Evolutionary conservation across 1,140 invertebrate genomes (phyloP), one percentile per base, ranked within the genome.

Genomic region (Magallana angulata): DNA sequence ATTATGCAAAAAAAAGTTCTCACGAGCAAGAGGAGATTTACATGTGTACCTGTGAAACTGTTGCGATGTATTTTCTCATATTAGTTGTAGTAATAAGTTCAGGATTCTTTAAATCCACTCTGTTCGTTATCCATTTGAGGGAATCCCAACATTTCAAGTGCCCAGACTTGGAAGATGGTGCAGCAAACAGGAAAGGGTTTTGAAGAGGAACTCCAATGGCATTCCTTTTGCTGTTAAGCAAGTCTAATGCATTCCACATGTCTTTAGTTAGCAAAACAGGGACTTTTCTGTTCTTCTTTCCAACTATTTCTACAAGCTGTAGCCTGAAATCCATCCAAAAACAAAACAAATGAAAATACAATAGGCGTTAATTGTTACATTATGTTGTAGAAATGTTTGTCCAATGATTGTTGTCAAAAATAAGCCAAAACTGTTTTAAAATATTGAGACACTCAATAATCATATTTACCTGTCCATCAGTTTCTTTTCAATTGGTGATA

Each of bases 31-130:
- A 36, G 30, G 5, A 0, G 56, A 57, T 57, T 56, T 16, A n/a
- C 18, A 57, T 2, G 62, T 85, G 30, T 71, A 85, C 84, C 84
- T 85, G 84, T 3, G 62, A 71, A 3, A 85, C 84, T 9, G 84
- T 85, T 11, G 84, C 84, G 0, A 85, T 68, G 16, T 85, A 85
- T 85, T 85, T 85, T 11, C 84, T 60, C 48, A 85, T 8, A 11
- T 60, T 85, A 8, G 84, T 85, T 16, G 64, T 30, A 6, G 84
- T 85, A 7, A 85, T 1, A 14, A 85, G 48, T 16, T 85, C 62
- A n/a, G 84, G 60, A 11, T 64, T 9, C 6, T 64, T 64, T 6
- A 64, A n/a, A n/a, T 64, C 16, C 7, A 6, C 16, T 64, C 18
- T 11, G 6, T 7, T 16, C 0, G 11, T 16, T n/a, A 64, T 16